Evolutionary conservation across 92 coral and sea anemone genomes (phyloP), one percentile per base, ranked within the genome.

Genomic region (Siderastrea siderea): DNA sequence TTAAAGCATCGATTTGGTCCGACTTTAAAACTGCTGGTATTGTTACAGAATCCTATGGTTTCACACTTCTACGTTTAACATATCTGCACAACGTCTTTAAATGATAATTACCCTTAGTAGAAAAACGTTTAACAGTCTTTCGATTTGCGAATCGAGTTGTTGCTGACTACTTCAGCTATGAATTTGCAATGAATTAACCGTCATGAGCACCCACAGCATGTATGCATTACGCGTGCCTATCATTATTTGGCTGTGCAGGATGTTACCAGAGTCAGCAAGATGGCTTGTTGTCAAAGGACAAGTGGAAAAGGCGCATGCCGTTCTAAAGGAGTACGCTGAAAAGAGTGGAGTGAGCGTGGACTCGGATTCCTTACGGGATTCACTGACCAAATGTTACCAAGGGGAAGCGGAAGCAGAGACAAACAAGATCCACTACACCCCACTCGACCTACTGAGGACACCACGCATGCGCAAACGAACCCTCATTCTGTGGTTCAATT

Each of bases 231-330:
- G 38, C 38, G 38, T 26, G 38, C 38, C 38, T 26, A 26, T 26
- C 38, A 26, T 26, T 26, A 26, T 26, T 26, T 26, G 38, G 38
- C 38, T 26, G 38, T 26, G 38, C 62, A 91, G 94, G 52, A 49
- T 81, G 19, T 60, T 91, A 44, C 95, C 95, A 10, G 95, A 92
- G 68, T 92, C 95, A 48, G 90, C 95, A 55, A 88, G 95, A 15
- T 91, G 91, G 91, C 91, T 91, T 46, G 86, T 81, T 13, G 79
- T 51, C 16, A 63, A 84, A n/a, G 87, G 85, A n/a, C 86, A 86
- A 6, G 54, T 78, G n/a, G 85, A 77, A 8, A 84, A 91, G 16
- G 91, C 94, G 3, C 50, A 74, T 43, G 68, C 38, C 12, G 63
- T 83, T 17, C 53, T 91, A 8, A 61, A 67, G 71, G 87, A 71